Evolutionary conservation across 2,797 vertebrate species (phyloP).

Genomic region (Rhinogobio ventralis): DNA sequence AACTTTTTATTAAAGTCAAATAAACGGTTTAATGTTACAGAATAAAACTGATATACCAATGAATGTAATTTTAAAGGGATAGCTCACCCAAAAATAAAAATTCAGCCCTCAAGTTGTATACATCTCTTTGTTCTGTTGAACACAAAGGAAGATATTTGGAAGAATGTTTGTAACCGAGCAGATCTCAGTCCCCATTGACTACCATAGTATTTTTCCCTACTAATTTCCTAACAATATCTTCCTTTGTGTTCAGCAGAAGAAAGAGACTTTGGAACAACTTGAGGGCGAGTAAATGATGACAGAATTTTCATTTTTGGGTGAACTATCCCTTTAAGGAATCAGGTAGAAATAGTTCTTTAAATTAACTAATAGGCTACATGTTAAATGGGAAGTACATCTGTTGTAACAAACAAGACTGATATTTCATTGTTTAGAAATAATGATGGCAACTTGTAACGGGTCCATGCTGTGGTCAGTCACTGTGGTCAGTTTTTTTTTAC

Average conservation of each 20-base stretch:
- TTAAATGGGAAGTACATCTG: neutral
- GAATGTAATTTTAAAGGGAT: neutral
- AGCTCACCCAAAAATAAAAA: no score
- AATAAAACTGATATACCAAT: neutral
- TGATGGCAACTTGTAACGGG: neutral
- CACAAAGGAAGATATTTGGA: no score
- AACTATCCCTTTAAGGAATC: neutral
- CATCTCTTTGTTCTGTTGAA: no score
- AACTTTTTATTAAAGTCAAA: conserved; percentile 4
- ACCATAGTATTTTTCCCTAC: no score
- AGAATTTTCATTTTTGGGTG: no score
- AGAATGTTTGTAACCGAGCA: no score
- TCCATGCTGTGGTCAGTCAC: conserved; percentile 12
- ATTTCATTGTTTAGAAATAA: neutral
- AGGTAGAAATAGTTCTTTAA: neutral
- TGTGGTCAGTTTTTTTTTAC: conserved; percentile 14
- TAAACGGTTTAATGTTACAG: neutral
- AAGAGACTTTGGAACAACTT: no score
- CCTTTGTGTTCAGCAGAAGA: no score
- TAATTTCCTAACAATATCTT: no score
- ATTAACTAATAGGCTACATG: neutral
- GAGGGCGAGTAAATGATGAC: no score
- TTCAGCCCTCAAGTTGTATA: no score
- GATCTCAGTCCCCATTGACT: no score
- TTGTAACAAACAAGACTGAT: neutral